Evolutionary conservation across 2,888 invertebrate genomes (phyloP).

Genomic region (Dastarcus helophoroides): DNA sequence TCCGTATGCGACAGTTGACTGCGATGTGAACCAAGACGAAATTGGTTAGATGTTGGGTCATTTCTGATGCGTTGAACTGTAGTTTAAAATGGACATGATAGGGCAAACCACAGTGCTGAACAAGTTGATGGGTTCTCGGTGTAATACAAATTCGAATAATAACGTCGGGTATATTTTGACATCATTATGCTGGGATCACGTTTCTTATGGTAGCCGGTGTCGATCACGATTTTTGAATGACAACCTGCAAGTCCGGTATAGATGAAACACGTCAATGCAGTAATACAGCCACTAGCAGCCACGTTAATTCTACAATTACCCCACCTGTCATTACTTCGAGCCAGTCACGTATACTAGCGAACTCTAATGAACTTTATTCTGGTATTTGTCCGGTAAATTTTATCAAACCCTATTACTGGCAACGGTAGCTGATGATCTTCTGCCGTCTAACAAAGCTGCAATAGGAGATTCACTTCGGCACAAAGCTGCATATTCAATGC

Average conservation of each 20-base stretch:
- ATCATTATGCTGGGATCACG: conserved; percentile 35
- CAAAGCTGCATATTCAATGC: too few relatives aligned
- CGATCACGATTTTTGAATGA: conserved; percentile 33
- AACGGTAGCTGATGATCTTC: conserved; percentile 17
- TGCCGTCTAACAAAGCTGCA: too few relatives aligned
- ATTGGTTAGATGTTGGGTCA: too few relatives aligned
- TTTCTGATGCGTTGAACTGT: too few relatives aligned
- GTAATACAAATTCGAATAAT: conserved; percentile 24
- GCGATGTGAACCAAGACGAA: too few relatives aligned
- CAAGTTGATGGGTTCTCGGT: conserved; percentile 20
- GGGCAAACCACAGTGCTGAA: conserved; percentile 25
- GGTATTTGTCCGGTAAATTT: conserved; percentile 13
- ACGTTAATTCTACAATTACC: conserved; percentile 30
- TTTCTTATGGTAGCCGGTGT: conserved; percentile 37
- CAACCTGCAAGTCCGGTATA: conserved; percentile 16
- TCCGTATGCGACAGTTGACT: too few relatives aligned
- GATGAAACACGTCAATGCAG: conserved; percentile 10
- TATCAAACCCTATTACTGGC: conserved; percentile 14
- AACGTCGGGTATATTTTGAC: conserved; percentile 29
- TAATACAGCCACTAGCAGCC: conserved; percentile 18
- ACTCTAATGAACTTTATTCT: conserved; percentile 25
- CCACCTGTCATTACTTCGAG: conserved; percentile 27
- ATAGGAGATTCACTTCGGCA: too few relatives aligned
- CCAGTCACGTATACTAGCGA: conserved; percentile 27
- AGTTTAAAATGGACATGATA: conserved; percentile 20